A percentile compares a stretch with the other conserved stretches of the same genome.
Evolutionary conservation across 2,797 vertebrate species (phyloP).

Genomic region (Argya squamiceps): DNA sequence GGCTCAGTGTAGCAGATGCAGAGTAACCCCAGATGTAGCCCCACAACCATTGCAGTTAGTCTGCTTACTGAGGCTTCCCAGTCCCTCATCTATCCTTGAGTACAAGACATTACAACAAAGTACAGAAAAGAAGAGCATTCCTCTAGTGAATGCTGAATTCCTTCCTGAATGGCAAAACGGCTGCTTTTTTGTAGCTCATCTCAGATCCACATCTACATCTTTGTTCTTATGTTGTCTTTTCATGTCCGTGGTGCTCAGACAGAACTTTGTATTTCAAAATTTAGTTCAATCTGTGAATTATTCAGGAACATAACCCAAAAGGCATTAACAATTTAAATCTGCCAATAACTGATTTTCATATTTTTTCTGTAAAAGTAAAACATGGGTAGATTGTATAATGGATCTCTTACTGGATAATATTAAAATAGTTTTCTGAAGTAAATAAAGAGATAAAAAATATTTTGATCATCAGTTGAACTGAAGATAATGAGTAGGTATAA

Average conservation of each 20-base stretch:
- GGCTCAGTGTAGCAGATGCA: background rate
- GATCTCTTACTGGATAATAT: background rate
- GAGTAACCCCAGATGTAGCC: background rate
- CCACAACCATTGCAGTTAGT: background rate
- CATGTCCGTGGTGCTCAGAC: background rate
- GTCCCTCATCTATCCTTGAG: background rate
- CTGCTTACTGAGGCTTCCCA: background rate
- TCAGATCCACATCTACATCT: background rate
- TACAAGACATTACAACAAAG: background rate
- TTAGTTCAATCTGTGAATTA: background rate
- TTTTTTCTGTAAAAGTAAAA: background rate
- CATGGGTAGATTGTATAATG: background rate
- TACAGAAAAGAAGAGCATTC: background rate
- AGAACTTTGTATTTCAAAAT: background rate
- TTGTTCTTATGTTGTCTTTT: background rate
- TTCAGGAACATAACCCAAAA: background rate
- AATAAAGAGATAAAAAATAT: background rate
- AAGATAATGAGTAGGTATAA: background rate
- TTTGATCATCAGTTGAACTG: background rate
- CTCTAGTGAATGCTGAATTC: background rate
- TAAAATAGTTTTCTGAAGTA: background rate
- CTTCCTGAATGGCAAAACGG: background rate
- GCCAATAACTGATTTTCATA: background rate
- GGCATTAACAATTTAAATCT: background rate
- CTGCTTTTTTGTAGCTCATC: background rate